Evolutionary conservation across 2,113 vertebrate genomes (phyloP).

Genomic region (Ploceus nigricollis): DNA sequence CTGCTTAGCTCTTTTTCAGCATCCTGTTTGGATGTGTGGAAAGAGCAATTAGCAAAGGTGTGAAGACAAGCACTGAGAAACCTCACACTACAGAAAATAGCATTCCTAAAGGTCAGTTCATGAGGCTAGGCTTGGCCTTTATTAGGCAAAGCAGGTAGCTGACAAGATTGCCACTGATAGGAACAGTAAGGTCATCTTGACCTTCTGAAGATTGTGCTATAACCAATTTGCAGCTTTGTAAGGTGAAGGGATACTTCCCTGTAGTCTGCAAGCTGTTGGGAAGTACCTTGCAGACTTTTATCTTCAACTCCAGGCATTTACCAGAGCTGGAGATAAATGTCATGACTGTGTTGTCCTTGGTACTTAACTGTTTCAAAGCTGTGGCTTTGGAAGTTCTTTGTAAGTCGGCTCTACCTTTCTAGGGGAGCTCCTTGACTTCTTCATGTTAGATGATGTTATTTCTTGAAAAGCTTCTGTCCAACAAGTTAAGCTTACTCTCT

Average conservation of each 20-base stretch:
- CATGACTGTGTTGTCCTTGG: neutral
- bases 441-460: neutral
- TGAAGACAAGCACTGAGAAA: neutral
- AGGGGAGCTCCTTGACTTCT: neutral
- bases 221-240: neutral
- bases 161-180: neutral
- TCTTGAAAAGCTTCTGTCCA: neutral
- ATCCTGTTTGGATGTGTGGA: neutral
- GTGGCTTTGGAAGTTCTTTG: neutral
- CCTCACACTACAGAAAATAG: neutral
- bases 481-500: neutral
- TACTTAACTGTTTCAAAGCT: neutral
- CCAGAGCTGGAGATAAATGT: neutral
- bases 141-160: neutral
- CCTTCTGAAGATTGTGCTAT: neutral
- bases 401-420: neutral
- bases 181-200: neutral
- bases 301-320: neutral
- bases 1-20: neutral
- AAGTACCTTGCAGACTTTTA: neutral
- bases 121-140: neutral
- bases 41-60: neutral
- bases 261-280: neutral
- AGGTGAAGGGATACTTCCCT: neutral
- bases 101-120: neutral